phyloP scores from a whole-genome alignment of 2,888 invertebrate genomes.

The Chloroclysta siterata region DNA sequence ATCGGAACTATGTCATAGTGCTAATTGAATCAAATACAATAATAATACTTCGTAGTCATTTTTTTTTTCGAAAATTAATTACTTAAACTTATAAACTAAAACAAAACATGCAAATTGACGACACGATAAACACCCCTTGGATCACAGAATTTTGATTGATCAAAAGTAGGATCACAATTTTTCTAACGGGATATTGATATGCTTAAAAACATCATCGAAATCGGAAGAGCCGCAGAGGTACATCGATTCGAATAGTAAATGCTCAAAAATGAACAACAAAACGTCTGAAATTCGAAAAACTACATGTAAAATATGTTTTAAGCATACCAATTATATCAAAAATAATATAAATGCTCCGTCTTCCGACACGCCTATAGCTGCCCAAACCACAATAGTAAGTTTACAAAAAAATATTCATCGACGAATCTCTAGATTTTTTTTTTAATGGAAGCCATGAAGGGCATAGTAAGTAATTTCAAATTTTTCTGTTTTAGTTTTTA shows the following conservation, averaged over 20 bases:
- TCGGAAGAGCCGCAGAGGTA: slow-evolving; percentile 12
- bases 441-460: too few relatives aligned
- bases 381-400: not conserved
- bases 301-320: slow-evolving; percentile 12
- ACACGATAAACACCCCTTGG: slow-evolving; percentile 16
- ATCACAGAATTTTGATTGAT: slow-evolving; percentile 43
- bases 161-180: slow-evolving; percentile 42
- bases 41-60: slow-evolving; percentile 31
- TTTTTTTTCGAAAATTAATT: slow-evolving; percentile 26
- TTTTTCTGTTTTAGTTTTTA: too few relatives aligned
- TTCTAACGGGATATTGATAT: slow-evolving; percentile 6
- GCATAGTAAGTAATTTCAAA: too few relatives aligned
- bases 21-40: slow-evolving; percentile 24
- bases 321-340: slow-evolving; percentile 8
- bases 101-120: slow-evolving; percentile 26
- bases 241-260: not conserved
- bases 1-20: slow-evolving; percentile 34
- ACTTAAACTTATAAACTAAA: slow-evolving; percentile 31
- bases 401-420: too few relatives aligned
- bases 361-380: slow-evolving; percentile 27
- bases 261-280: slow-evolving; percentile 9
- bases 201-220: slow-evolving; percentile 14
- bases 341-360: slow-evolving; percentile 16
- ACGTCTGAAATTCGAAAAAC: slow-evolving; percentile 6
- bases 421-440: too few relatives aligned